Evolutionary conservation across 2,113 vertebrate species (phyloP), one percentile per base, ranked within the genome.

Genomic region (Lates calcarifer): DNA sequence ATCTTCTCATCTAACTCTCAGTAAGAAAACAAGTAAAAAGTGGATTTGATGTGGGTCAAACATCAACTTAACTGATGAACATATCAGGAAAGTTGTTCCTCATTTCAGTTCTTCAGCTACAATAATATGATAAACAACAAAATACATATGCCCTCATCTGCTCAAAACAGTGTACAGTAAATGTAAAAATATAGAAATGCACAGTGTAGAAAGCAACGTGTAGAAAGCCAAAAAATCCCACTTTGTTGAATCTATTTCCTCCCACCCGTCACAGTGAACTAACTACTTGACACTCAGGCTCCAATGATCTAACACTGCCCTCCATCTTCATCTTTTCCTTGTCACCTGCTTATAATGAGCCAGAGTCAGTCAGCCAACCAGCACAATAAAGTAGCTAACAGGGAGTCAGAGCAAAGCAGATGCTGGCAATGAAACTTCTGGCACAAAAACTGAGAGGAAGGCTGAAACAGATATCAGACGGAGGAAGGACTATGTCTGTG

Each of bases 361-460:
- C 77, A 35, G 74, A 90, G 61, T 85, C 68, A 58, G 64, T 83
- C 76, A 75, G 75, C 81, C 85, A 83, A 74, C 37, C 74, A 29
- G 69, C 67, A 70, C 91, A 81, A 71, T 88, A 79, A 86, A 90
- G 90, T 70, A 91, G 84, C 90, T 84, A 90, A 89, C 75, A 85
- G 89, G 75, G 87, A 87, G 87, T 88, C 83, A 33, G 82, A 85
- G 75, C 55, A 13, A 37, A 49, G 49, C 79, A 80, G 87, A 89
- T 77, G 74, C 84, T 88, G 91, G 86, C 81, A 87, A 81, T 71
- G 64, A 69, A 74, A 84, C 64, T 73, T 81, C 90, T 92, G 92
- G 93, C 91, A 92, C 85, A 79, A 77, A 91, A 86, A 86, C 89
- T 84, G 76, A 93, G 90, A 93, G 73, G 67, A 90, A 62, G 86